Percentiles rank a stretch among this genome's conserved stretches.
phyloP scores from a whole-genome alignment of 2,797 vertebrate species.

The Tenualosa ilisha region DNA sequence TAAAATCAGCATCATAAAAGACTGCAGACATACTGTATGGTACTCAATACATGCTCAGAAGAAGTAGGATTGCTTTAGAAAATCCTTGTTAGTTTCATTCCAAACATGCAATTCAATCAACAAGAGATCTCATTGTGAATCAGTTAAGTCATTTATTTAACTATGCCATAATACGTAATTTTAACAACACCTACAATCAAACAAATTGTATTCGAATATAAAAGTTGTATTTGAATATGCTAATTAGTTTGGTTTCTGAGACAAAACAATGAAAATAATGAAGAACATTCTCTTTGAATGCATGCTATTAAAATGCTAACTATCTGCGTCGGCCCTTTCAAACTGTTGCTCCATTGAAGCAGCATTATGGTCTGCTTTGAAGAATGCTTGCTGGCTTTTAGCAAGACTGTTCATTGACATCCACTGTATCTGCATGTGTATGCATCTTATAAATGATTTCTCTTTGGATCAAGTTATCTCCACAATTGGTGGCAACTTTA shows the following conservation, averaged over 20 bases:
- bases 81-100: neutral
- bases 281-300: neutral
- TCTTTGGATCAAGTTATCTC: neutral
- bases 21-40: neutral
- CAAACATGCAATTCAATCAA: neutral
- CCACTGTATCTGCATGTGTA: neutral
- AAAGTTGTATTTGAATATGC: neutral
- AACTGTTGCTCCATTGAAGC: neutral
- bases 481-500: neutral
- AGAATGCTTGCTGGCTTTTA: neutral
- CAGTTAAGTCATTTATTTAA: neutral
- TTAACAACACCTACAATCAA: slow-evolving; percentile 9
- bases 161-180: neutral
- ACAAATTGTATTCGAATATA: neutral
- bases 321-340: neutral
- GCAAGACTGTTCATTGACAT: neutral
- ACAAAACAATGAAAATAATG: neutral
- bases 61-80: neutral
- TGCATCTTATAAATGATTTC: neutral
- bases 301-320: neutral
- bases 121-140: neutral
- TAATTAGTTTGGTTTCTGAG: neutral
- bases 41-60: neutral
- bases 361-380: neutral
- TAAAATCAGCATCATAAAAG: neutral